Conservation (phyloP, 2,888 invertebrate genomes). For the Xiphydria camelus region DNA sequence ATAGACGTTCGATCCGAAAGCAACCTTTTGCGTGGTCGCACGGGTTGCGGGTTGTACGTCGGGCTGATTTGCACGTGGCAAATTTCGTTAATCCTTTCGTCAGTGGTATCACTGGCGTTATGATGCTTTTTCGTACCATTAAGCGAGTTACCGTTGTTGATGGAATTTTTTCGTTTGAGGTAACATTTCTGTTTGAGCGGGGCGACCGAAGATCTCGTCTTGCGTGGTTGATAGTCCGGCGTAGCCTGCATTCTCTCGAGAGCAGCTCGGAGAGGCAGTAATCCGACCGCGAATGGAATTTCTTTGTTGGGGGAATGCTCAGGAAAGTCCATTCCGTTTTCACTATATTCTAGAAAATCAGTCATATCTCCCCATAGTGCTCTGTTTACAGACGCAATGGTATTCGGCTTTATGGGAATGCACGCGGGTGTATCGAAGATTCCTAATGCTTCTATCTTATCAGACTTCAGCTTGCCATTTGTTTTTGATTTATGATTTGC, state of each 20-base stretch:
- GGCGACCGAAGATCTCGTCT: slow-evolving; percentile 54
- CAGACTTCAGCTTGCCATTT: slow-evolving; percentile 21
- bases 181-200: slow-evolving; percentile 34
- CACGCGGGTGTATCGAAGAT: slow-evolving; percentile 8
- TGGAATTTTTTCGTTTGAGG: slow-evolving; percentile 27
- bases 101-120: slow-evolving; percentile 11
- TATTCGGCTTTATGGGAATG: slow-evolving; percentile 30
- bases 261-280: slow-evolving; percentile 54
- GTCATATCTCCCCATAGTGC: slow-evolving; percentile 55
- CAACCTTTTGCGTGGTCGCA: slow-evolving; percentile 28
- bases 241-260: slow-evolving; percentile 56
- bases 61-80: slow-evolving; percentile 51
- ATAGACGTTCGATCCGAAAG: slow-evolving; percentile 21
- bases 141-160: slow-evolving; percentile 9
- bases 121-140: slow-evolving; percentile 9
- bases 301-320: slow-evolving; percentile 50
- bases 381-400: slow-evolving; percentile 46
- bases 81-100: slow-evolving; percentile 42
- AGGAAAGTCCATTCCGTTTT: slow-evolving; percentile 25
- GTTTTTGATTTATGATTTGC: slow-evolving; percentile 21
- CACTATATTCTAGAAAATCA: slow-evolving; percentile 40
- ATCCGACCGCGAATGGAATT: slow-evolving; percentile 57
- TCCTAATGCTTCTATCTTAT: slow-evolving; percentile 20
- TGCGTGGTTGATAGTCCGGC: slow-evolving; percentile 56
- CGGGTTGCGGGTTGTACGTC: slow-evolving; percentile 33